Base-by-base conservation (phyloP, 1,140 invertebrate species). In the Coenobita brevimanus region DNA sequence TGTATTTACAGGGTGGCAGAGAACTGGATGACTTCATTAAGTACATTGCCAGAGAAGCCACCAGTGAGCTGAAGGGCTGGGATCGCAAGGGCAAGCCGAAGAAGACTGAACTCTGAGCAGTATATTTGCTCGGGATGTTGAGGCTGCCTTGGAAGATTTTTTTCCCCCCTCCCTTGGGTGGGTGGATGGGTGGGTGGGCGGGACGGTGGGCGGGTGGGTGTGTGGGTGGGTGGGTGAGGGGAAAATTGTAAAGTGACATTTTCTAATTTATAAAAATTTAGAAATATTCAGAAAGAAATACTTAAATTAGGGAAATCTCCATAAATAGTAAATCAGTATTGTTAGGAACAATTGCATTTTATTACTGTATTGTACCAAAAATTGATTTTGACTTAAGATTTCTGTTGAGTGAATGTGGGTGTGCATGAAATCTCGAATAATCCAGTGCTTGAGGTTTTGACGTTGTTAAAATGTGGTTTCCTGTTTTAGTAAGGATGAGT, bases 1-100 rank as follows among this genome's bases (percentile, higher is more conserved):
- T 50, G 6, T 75, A 3, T 75, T 93, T 94, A 0, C 92, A 96
- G 94, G 97, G 98, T 92, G 98, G 98, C 10, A 96, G 99, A 87
- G 97, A 98, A 91, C 93, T 99, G 0, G 96, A 99, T 80, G 98
- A 99, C 92, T 99, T 99, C 92, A 92, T 99, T 69, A 98, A 98
- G 92, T 99, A 98, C 93, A 96, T 99, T 91, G 96, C 98, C 43
- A 96, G 98, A 92, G 96, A 99, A 90, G 95, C 98, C 0, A 97
- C 97, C 41, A 94, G 95, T 81, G 97, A 97, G 91, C 94, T 99
- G 86, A 97, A 96, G 90, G 96, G 96, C 78, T 99, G 94, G 92
- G 97, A 97, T 93, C 95, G 97, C 87, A 96, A 95, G 91, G 99
- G 98, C 89, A 97, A 97, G 89, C 93, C 95, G 46, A 88, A 81